These are phyloP conservation scores for Bufo gargarizans DNA, from an alignment of 2,113 vertebrate genomes.

Conservation along the genomic window DNA sequence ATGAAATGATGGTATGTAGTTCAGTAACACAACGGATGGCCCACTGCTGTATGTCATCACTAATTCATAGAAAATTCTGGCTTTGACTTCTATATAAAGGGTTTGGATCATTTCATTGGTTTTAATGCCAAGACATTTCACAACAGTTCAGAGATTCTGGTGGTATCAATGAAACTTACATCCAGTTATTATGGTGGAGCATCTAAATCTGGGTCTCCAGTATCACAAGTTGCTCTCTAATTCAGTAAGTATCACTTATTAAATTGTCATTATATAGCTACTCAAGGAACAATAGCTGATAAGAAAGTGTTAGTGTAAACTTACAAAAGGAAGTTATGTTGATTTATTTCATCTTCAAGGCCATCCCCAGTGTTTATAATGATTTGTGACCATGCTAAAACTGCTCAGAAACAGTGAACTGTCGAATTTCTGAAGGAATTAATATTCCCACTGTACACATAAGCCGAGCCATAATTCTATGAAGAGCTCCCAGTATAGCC, in stretches of 20 bases:
- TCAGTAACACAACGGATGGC: constrained; percentile 32
- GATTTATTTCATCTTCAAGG: constrained; percentile 53
- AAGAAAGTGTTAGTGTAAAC: constrained; percentile 37
- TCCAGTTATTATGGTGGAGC: background rate
- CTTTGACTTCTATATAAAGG: constrained; percentile 16
- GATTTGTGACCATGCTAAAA: constrained; percentile 31
- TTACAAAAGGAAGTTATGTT: constrained; percentile 33
- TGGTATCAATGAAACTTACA: background rate
- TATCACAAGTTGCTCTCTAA: background rate
- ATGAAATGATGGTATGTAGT: background rate
- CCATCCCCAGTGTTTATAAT: constrained; percentile 46
- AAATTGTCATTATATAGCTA: constrained; percentile 2
- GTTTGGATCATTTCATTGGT: constrained; percentile 23
- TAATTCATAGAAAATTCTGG: constrained; percentile 37
- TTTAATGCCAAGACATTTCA: background rate
- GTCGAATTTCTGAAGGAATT: constrained; percentile 51
- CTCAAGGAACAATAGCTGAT: constrained; percentile 10
- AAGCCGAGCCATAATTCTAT: constrained; percentile 49
- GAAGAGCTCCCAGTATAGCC: constrained; percentile 42
- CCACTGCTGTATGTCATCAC: constrained; percentile 26
- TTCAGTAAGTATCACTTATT: background rate
- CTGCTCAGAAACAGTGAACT: constrained; percentile 34
- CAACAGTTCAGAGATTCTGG: background rate
- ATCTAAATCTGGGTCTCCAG: background rate
- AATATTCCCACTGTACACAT: constrained; percentile 55